phyloP scores from a whole-genome alignment of 2,888 invertebrate species.

The Apoderus coryli region DNA sequence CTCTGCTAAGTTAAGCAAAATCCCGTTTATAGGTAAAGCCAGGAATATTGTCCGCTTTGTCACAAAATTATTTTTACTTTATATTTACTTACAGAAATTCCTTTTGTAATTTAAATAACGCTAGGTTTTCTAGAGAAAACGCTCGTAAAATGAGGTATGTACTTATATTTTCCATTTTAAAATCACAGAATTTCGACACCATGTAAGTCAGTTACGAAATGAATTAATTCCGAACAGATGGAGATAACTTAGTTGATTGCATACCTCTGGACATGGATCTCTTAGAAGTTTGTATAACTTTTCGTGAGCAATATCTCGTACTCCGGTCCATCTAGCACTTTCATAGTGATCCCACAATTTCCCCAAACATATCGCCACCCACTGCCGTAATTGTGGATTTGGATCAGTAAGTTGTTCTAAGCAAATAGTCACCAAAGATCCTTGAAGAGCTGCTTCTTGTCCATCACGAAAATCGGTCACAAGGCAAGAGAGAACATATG shows the following conservation, averaged over 20 bases:
- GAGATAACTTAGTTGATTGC: conserved; percentile 7
- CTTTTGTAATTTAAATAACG: too few relatives aligned
- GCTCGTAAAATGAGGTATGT: too few relatives aligned
- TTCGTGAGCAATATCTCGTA: conserved; percentile 91
- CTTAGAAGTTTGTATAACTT: conserved; percentile 69
- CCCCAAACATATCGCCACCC: conserved; percentile 88
- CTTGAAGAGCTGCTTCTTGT: conserved; percentile 82
- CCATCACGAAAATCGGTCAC: conserved; percentile 80
- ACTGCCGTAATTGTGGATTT: conserved; percentile 55
- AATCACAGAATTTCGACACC: too few relatives aligned
- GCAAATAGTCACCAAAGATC: conserved; percentile 80
- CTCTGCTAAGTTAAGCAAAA: too few relatives aligned
- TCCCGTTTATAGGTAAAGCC: too few relatives aligned
- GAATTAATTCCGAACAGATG: background rate
- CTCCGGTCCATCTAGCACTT: conserved; percentile 86
- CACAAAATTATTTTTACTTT: too few relatives aligned
- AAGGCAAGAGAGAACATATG: conserved; percentile 87
- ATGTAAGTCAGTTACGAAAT: too few relatives aligned
- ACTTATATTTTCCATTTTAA: too few relatives aligned
- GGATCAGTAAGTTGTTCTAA: conserved; percentile 73
- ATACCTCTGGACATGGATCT: conserved; percentile 77
- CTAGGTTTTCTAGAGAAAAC: too few relatives aligned
- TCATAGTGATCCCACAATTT: conserved; percentile 82
- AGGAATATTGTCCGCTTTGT: too few relatives aligned
- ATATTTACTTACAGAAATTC: too few relatives aligned